A percentile compares a stretch with the other conserved stretches of the same genome.
phyloP scores from a whole-genome alignment of 2,888 invertebrate genomes.

The Tipula unca region DNA sequence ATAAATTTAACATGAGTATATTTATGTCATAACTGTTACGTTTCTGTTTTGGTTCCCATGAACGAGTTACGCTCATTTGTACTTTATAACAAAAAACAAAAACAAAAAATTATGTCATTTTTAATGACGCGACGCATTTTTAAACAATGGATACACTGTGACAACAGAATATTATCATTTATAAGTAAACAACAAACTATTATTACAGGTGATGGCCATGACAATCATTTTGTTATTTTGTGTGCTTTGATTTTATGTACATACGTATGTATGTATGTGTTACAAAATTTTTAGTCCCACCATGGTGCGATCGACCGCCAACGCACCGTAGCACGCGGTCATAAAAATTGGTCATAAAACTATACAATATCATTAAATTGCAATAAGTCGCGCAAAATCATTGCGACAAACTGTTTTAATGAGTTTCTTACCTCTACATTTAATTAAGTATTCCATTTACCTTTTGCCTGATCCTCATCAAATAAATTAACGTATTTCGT shows the following conservation, averaged over 20 bases:
- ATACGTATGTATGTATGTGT: not conserved
- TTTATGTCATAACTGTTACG: not conserved
- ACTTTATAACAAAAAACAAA: too few species aligned
- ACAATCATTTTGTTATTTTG: not conserved
- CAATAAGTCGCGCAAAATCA: not conserved
- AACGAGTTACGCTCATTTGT: not conserved
- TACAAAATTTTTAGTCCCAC: not conserved
- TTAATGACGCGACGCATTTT: conserved; percentile 8
- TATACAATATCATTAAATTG: not conserved
- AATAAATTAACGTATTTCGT: not conserved
- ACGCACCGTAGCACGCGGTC: too few species aligned
- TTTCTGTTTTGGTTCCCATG: not conserved
- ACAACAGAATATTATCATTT: not conserved
- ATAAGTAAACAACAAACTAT: not conserved
- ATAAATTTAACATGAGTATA: not conserved
- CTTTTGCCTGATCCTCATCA: not conserved
- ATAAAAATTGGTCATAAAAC: not conserved
- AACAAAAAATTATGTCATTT: not conserved
- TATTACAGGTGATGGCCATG: not conserved
- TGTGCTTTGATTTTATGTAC: not conserved
- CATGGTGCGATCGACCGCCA: not conserved
- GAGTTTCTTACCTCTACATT: not conserved
- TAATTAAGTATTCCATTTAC: not conserved
- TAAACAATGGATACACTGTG: not conserved
- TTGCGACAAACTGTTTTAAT: not conserved